Evolutionary conservation across 2,888 invertebrate species (phyloP), one percentile per base, ranked within the genome.

Genomic region (Standfussiana lucernea): DNA sequence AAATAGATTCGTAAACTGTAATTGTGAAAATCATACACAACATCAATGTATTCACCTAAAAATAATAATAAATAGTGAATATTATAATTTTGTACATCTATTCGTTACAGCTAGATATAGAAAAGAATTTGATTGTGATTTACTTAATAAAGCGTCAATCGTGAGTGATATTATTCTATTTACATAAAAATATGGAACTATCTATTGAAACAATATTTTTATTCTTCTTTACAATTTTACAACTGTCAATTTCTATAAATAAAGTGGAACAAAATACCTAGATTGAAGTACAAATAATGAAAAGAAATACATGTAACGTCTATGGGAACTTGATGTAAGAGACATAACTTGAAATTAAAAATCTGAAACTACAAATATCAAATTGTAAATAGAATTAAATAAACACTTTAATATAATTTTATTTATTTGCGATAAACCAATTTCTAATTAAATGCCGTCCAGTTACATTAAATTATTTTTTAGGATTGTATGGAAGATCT

Each of bases 91-190:
- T 78, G 79, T 86, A 88, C 78, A 77, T 86, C 82, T 84, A 83
- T 78, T 64, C 56, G 56, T 86, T 82, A 86, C 72, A 82, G 35
- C 85, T 87, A 88, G 75, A 61, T 78, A 77, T 87, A 86, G 82
- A 85, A 89, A 88, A 89, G 84, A 88, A 88, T 89, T 90, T 88
- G 83, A 90, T 86, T 61, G 91, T 91, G 91, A 86, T 89, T 89
- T 88, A 85, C 73, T 84, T 89, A 89, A 86, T 92, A 92, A 91
- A 92, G 91, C 91, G 91, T 91, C 87, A 89, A 89, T 91, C 79
- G 91, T 91, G 92, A 88, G 88, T 91, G 86, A 89, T 90, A 88
- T 84, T 85, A 82, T 86, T 84, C 88, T 86, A 88, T 86, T 74
- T 85, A 85, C 72, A 87, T 79, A n/a, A n/a, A n/a, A n/a, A n/a